phyloP scores from a whole-genome alignment of 2,797 vertebrate species.

The Enteromius treurensis region DNA sequence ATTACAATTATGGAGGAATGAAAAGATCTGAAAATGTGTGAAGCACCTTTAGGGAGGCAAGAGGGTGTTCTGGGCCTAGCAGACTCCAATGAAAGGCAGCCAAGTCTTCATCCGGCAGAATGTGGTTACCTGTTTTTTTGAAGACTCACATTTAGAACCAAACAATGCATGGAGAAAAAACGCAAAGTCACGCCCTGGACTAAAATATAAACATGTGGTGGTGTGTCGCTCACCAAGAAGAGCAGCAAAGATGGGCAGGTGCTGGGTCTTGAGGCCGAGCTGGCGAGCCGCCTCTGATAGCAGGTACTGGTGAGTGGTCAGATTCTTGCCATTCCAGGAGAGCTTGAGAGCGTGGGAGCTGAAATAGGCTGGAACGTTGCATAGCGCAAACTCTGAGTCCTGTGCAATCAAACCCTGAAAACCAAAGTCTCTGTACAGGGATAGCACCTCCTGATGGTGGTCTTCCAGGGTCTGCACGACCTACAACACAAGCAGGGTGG shows the following conservation, averaged over 20 bases:
- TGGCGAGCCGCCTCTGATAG: conserved; percentile 91
- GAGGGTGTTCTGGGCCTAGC: conserved; percentile 92
- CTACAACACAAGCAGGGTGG: conserved; percentile 66
- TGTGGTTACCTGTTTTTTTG: conserved; percentile 85
- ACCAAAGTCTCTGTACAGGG: conserved; percentile 90
- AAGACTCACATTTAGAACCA: conserved; percentile 17
- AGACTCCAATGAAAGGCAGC: conserved; percentile 95
- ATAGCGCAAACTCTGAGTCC: conserved; percentile 92
- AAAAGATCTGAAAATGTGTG: neutral
- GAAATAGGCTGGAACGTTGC: conserved; percentile 91
- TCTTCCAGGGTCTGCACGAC: conserved; percentile 93
- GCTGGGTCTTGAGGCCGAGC: conserved; percentile 88
- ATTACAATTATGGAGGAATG: neutral
- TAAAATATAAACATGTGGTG: neutral
- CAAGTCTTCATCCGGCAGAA: conserved; percentile 94
- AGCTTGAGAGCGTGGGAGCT: conserved; percentile 92
- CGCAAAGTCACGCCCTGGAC: neutral
- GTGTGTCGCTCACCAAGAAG: conserved; percentile 80
- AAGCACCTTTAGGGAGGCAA: conserved; percentile 90
- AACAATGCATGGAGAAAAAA: neutral
- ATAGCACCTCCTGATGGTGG: conserved; percentile 93
- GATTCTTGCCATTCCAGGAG: conserved; percentile 94
- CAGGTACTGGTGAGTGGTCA: conserved; percentile 93
- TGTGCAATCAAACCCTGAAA: conserved; percentile 92
- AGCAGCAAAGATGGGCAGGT: conserved; percentile 91